Evolutionary conservation across 2,797 vertebrate species (phyloP).

Genomic region (Bovichtus diacanthus): DNA sequence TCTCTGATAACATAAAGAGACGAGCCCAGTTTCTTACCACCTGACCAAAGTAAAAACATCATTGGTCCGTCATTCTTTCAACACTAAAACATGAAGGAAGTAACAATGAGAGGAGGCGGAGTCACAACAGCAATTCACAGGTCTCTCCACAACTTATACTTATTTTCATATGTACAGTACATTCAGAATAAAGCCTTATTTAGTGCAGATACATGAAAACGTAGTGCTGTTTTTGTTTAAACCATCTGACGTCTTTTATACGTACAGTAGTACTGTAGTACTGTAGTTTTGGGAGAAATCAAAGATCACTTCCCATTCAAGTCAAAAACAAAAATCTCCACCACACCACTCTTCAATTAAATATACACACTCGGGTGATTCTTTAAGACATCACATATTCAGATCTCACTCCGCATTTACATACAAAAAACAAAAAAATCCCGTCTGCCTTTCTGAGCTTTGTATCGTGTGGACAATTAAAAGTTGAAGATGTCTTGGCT

Average conservation of each 20-base stretch:
- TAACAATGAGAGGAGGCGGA: conserved; percentile 34
- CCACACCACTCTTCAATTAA: conserved; percentile 14
- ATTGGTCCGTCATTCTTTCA: conserved; percentile 48
- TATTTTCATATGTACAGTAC: conserved; percentile 80
- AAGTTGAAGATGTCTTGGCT: conserved; percentile 33
- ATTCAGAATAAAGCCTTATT: conserved; percentile 83
- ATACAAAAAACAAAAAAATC: conserved; percentile 12
- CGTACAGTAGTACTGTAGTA: conserved; percentile 43
- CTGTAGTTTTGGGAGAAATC: conserved; percentile 17
- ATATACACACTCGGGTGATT: conserved; percentile 40
- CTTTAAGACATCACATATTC: conserved; percentile 41
- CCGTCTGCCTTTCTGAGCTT: neutral
- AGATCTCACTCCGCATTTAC: conserved; percentile 42
- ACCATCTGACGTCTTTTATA: conserved; percentile 48
- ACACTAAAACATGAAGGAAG: conserved; percentile 53
- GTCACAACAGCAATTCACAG: conserved; percentile 62
- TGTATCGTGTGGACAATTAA: conserved; percentile 16
- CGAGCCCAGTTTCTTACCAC: conserved; percentile 17
- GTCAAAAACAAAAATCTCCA: conserved; percentile 17
- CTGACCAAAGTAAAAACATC: conserved; percentile 52
- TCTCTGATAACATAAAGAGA: conserved; percentile 4
- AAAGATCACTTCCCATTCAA: conserved; percentile 34
- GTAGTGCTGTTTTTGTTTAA: conserved; percentile 61
- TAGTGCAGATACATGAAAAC: conserved; percentile 79
- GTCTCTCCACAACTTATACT: conserved; percentile 61